phyloP scores from a whole-genome alignment of 2,113 vertebrate genomes.

The Varanus salvator region DNA sequence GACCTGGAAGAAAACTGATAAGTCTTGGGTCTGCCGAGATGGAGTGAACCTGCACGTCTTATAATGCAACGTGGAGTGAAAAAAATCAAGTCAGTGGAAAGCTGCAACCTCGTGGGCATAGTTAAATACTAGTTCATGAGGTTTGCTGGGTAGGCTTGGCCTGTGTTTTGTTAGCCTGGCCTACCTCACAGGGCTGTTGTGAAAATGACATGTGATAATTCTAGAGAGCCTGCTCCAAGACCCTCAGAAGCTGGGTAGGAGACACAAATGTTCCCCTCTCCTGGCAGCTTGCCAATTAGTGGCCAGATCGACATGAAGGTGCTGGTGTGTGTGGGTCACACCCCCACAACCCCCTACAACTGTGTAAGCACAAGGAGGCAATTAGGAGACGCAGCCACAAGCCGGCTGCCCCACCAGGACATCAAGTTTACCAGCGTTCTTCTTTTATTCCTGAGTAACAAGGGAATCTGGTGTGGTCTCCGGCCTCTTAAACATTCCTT shows the following conservation, averaged over 20 bases:
- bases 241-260: too few species aligned
- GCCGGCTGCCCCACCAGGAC: conserved; percentile 53
- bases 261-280: background rate
- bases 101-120: too few species aligned
- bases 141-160: background rate
- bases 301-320: conserved; percentile 46
- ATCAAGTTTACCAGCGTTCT: conserved; percentile 53
- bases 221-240: background rate
- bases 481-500: conserved; percentile 78
- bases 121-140: too few species aligned
- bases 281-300: background rate
- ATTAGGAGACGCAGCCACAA: conserved; percentile 61
- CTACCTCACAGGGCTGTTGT: background rate
- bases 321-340: conserved; percentile 30
- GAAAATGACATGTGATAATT: background rate
- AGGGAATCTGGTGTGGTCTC: conserved; percentile 80
- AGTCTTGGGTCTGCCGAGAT: too few species aligned
- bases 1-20: too few species aligned
- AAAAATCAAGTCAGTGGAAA: too few species aligned
- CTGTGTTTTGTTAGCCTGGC: background rate
- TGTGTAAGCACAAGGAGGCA: background rate
- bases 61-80: too few species aligned
- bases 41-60: too few species aligned
- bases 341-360: too few species aligned
- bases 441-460: conserved; percentile 75